Evolutionary conservation across 2,797 vertebrate genomes (phyloP), one percentile per base, ranked within the genome.

Genomic region (Lithobates sylvaticus): DNA sequence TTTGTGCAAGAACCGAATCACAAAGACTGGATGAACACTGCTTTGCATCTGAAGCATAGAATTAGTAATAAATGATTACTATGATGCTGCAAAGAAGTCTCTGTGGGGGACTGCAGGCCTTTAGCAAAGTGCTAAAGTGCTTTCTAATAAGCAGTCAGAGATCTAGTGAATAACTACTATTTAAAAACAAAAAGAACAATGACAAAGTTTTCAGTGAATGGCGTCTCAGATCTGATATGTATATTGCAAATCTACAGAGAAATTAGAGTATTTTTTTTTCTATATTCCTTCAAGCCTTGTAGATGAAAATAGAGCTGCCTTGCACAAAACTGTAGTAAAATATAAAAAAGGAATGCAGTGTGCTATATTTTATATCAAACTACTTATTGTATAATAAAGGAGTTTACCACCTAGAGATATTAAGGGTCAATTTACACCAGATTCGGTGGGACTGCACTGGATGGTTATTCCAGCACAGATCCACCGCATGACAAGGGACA

Each of bases 61-160:
- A 83, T 83, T 87, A 87, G 80, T 78, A 77, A 87, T 83, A 87
- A 73, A 78, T 87, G 80, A 87, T 87, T 87, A 83, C 80, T 78
- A 83, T 68, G 80, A 72, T 82, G 80, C 74, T 83, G 74, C 85
- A 71, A 67, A 78, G 67, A 70, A 86, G 65, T 83, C 70, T 74
- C 81, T 67, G 69, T 83, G 61, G 85, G 75, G 76, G 83, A 39
- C 76, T 78, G 69, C 58, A 16, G 74, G 85, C 69, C 76, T 78
- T 87, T 82, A 65, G 80, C 70, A 76, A 82, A 85, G 84, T 81
- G 68, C 84, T 85, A 86, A 86, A 87, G 81, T 87, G 81, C 75
- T 81, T 87, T 75, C 50, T 87, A 87, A 86, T 83, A 83, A 87
- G 75, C 76, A 72, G 81, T 83, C 76, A 87, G 39, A 78, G 85